Conservation (phyloP, 2,797 vertebrate species). For the Pelochelys cantorii region DNA sequence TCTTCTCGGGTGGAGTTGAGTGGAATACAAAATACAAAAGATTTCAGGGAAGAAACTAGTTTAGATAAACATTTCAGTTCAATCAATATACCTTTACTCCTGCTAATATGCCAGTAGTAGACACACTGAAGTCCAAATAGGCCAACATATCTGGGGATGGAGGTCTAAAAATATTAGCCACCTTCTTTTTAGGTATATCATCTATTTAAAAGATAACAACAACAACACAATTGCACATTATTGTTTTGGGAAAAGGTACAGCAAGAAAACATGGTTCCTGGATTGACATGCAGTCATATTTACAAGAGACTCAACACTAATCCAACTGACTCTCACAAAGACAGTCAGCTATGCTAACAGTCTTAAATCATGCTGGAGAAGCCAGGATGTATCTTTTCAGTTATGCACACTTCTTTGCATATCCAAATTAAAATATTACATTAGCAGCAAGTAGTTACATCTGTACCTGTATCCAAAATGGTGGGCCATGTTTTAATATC, state of each 20-base stretch:
- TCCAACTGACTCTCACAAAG: background rate
- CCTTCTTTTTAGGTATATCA: constrained; percentile 94
- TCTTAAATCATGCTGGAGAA: background rate
- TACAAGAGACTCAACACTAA: background rate
- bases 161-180: constrained; percentile 89
- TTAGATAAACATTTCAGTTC: background rate
- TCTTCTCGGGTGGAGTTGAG: background rate
- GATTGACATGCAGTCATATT: background rate
- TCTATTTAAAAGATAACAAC: constrained; percentile 79
- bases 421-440: background rate
- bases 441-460: background rate
- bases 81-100: constrained; percentile 91
- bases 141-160: constrained; percentile 92
- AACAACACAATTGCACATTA: background rate
- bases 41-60: background rate
- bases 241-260: background rate
- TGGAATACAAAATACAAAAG: background rate
- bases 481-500: constrained; percentile 94
- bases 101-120: constrained; percentile 95
- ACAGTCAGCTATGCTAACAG: background rate
- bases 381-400: background rate
- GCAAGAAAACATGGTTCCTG: background rate
- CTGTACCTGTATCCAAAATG: constrained; percentile 92
- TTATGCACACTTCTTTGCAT: background rate
- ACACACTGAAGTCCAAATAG: constrained; percentile 98